Conservation (phyloP, 2,113 vertebrate species). For the Dasyornis broadbenti region DNA sequence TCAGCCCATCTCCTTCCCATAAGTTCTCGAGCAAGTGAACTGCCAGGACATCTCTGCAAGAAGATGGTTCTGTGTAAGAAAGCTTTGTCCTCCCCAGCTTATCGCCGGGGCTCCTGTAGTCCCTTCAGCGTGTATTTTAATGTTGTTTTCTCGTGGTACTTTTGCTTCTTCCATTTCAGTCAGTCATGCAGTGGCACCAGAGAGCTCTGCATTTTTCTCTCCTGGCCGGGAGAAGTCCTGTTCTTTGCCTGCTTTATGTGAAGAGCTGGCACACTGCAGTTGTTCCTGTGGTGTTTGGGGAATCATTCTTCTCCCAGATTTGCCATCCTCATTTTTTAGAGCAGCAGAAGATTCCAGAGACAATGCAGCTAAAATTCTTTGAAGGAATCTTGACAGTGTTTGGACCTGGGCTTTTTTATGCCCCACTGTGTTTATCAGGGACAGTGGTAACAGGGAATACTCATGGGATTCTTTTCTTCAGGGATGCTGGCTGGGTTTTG, state of each 20-base stretch:
- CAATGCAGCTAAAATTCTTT: neutral
- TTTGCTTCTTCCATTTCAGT: neutral
- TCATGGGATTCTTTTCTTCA: neutral
- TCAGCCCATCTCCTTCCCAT: neutral
- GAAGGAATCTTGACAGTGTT: neutral
- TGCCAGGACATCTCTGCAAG: neutral
- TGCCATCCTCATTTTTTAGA: neutral
- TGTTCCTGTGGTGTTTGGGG: neutral
- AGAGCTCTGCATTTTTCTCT: neutral
- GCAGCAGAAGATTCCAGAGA: neutral
- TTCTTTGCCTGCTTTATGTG: neutral
- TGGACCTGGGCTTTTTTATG: neutral
- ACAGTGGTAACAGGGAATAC: neutral
- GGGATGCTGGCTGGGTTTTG: neutral
- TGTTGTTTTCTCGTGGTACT: neutral
- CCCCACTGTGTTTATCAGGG: neutral
- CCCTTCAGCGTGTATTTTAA: neutral
- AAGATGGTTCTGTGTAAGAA: neutral
- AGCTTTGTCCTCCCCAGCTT: neutral
- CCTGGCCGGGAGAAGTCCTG: accelerated
- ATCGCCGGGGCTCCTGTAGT: neutral
- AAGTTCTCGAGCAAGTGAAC: neutral
- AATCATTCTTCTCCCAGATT: neutral
- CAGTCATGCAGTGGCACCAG: neutral
- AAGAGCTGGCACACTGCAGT: neutral